Evolutionary conservation across 2,113 vertebrate species (phyloP).

Genomic region (Acrocephalus arundinaceus): DNA sequence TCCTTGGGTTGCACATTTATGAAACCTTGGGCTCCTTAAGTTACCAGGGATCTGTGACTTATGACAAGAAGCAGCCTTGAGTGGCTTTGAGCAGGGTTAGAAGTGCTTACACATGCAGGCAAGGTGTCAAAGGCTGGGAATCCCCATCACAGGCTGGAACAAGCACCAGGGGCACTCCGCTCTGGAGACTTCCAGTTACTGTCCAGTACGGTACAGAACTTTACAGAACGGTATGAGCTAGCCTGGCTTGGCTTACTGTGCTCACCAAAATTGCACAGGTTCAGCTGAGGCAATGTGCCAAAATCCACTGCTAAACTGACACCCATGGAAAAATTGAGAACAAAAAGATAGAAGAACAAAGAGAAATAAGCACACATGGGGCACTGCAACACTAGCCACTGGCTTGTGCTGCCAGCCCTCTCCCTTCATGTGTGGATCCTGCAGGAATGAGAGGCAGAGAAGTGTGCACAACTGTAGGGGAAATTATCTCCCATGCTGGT

Average conservation of each 20-base stretch:
- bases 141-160: background rate
- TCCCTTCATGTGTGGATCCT: no score
- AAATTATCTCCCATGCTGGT: background rate
- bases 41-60: background rate
- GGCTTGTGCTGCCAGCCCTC: background rate
- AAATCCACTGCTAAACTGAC: background rate
- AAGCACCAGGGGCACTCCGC: background rate
- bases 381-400: background rate
- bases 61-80: background rate
- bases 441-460: background rate
- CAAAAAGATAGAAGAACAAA: background rate
- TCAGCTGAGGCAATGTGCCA: background rate
- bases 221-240: background rate
- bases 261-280: background rate
- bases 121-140: background rate
- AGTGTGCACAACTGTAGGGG: background rate
- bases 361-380: background rate
- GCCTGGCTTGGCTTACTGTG: background rate
- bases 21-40: background rate
- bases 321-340: background rate
- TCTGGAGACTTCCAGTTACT: background rate
- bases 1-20: background rate
- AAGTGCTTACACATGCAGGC: rapidly evolving
- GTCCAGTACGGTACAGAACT: background rate
- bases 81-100: background rate